These are phyloP conservation scores for Diphyllodes magnificus DNA, from an alignment of 2,113 vertebrate species.

Conservation along the genomic window DNA sequence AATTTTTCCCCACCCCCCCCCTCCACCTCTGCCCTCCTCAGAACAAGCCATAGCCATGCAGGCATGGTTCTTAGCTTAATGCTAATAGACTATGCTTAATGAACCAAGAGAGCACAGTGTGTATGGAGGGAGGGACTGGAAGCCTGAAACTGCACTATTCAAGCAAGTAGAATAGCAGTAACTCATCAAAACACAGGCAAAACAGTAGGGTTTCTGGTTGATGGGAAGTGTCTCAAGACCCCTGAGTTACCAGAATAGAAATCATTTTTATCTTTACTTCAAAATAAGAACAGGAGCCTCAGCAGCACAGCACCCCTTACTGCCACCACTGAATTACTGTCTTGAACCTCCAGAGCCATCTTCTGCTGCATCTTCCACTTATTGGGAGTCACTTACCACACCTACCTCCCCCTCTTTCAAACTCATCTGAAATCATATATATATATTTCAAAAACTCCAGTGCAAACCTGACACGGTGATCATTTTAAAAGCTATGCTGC, in stretches of 20 bases:
- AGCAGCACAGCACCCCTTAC: not conserved
- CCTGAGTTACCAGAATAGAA: not conserved
- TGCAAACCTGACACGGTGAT: constrained; percentile 68
- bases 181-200: not conserved
- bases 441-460: constrained; percentile 7
- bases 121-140: not conserved
- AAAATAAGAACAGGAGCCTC: not conserved
- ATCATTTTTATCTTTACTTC: not conserved
- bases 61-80: not conserved
- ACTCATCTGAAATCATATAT: constrained; percentile 20
- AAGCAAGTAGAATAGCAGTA: not conserved
- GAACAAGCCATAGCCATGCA: not conserved
- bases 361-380: not conserved
- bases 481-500: constrained; percentile 75
- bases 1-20: not conserved
- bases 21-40: not conserved
- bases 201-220: not conserved
- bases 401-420: not conserved
- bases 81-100: not conserved
- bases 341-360: not conserved
- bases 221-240: not conserved
- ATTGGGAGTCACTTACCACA: not conserved
- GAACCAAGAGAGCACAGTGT: not conserved
- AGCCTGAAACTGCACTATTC: not conserved
- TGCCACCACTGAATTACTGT: not conserved